Conservation (phyloP, 2,797 vertebrate genomes). For the Danio albolineatus region DNA sequence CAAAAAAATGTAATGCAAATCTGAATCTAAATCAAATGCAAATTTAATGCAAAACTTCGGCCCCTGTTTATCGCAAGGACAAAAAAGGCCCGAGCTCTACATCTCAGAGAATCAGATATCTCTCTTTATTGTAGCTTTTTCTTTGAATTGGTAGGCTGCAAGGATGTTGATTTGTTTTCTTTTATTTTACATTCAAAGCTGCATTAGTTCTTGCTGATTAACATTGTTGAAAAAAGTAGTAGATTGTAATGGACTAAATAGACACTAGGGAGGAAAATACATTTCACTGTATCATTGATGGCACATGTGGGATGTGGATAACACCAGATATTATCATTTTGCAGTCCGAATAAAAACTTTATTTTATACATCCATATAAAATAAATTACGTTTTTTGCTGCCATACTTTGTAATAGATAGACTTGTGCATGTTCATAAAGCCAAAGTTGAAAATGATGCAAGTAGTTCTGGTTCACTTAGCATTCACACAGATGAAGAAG, state of each 20-base stretch:
- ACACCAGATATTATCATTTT: background rate
- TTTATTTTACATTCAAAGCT: slow-evolving; percentile 11
- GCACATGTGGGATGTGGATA: slow-evolving; percentile 6
- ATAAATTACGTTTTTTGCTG: background rate
- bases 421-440: too few species aligned
- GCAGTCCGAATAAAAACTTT: too few species aligned
- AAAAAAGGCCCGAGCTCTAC: background rate
- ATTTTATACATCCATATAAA: slow-evolving; percentile 18
- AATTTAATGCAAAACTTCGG: slow-evolving; percentile 32
- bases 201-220: background rate
- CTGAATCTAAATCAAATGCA: slow-evolving; percentile 46
- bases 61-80: slow-evolving; percentile 39
- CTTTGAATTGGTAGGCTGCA: background rate
- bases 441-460: too few species aligned
- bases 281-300: background rate
- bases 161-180: background rate
- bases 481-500: too few species aligned
- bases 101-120: background rate
- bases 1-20: slow-evolving; percentile 52
- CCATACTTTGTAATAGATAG: background rate
- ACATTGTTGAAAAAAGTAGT: slow-evolving; percentile 7
- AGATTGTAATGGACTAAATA: background rate
- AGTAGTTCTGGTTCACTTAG: too few species aligned
- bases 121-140: background rate
- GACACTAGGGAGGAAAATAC: background rate